Base-by-base conservation (phyloP, 2,888 invertebrate species). In the Pachydiplax longipennis region DNA sequence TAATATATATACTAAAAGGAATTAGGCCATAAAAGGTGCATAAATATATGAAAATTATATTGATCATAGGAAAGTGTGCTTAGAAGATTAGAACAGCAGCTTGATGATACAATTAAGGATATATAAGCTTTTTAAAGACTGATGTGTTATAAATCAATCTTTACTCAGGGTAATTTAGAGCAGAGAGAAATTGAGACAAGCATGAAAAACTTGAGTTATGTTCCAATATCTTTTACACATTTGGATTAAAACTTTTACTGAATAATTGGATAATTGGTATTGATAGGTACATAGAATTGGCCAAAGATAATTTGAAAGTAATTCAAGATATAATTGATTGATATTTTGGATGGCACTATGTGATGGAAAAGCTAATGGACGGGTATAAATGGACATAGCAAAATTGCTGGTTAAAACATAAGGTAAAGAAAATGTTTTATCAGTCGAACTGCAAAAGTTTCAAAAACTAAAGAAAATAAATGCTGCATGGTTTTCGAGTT, bases 331-430 rank as follows among this genome's bases (percentile, higher is more conserved):
- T 8, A 10, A 10, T 25, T 73, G 15, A 73, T 73, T 13, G 31
- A 25, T 31, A 73, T 31, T 31, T 73, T 31, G 12, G 5, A 73
- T 73, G 31, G 73, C 15, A 3, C 73, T 13, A 1, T 25, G 31
- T 1, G 8, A 6, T 31, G 31, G 31, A 73, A 73, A 73, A 73
- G 31, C n/a, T 31, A 73, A 31, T 73, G 73, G 73, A 73, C 73
- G 73, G 73, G 73, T 73, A 22, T 31, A 87, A 61, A n/a, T 87
- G 87, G 87, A 87, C 87, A 61, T 87, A 87, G 61, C 87, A 87
- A 13, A 37, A 58, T 35, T 87, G 87, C 87, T 87, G 87, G n/a
- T n/a, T 35, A 25, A 2, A 73, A 73, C 37, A 40, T 2, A 58
- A 40, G 61, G 61, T 61, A 31, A 73, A 8, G 8, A 73, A 73